These are phyloP conservation scores for Ceratina australensis DNA, from an alignment of 1,140 invertebrate genomes.

Conservation along the genomic window DNA sequence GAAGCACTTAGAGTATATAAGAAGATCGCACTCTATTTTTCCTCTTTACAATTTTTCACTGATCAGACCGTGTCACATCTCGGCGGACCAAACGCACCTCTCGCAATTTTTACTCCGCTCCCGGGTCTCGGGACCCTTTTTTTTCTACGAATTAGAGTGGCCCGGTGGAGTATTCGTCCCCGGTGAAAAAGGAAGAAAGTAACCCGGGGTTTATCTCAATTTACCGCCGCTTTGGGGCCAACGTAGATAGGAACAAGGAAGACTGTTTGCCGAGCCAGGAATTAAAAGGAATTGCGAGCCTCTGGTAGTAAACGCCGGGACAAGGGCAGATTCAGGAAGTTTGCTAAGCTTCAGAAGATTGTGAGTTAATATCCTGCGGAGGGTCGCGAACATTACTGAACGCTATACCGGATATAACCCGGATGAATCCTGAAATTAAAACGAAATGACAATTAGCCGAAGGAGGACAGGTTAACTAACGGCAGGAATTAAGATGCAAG, in stretches of 20 bases:
- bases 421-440: too few relatives aligned
- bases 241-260: background rate
- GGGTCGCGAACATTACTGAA: too few relatives aligned
- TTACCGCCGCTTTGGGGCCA: background rate
- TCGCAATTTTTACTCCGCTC: slow-evolving; percentile 12
- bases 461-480: too few relatives aligned
- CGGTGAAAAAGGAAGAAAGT: background rate
- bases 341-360: too few relatives aligned
- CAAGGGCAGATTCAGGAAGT: too few relatives aligned
- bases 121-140: background rate
- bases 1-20: too few relatives aligned
- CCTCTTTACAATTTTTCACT: slow-evolving; percentile 33
- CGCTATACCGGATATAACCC: too few relatives aligned
- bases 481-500: too few relatives aligned
- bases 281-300: background rate
- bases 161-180: too few relatives aligned
- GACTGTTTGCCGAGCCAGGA: background rate
- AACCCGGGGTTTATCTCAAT: background rate
- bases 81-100: slow-evolving; percentile 24
- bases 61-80: background rate
- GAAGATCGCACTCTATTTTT: background rate
- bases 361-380: too few relatives aligned
- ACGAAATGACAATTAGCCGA: too few relatives aligned
- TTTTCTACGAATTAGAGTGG: slow-evolving; percentile 5
- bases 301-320: background rate